Evolutionary conservation across 2,888 invertebrate genomes (phyloP).

Genomic region (Anthoptus insignis): DNA sequence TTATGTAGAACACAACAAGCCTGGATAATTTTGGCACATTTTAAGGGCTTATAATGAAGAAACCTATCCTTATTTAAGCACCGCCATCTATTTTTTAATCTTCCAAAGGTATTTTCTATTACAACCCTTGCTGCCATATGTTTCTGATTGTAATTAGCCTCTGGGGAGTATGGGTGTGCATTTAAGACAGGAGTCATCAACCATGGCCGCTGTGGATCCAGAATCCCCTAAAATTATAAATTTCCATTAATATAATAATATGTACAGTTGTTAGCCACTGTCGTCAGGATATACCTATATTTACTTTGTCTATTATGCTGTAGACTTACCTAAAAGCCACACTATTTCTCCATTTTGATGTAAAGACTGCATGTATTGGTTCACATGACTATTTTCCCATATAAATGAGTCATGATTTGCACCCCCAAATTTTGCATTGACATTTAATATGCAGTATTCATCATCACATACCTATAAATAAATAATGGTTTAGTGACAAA

Average conservation of each 20-base stretch:
- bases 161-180: not conserved
- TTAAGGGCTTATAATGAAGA: conserved; percentile 50
- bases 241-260: no score
- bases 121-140: conserved; percentile 25
- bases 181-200: not conserved
- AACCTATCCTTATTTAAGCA: conserved; percentile 47
- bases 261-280: no score
- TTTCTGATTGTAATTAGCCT: conserved; percentile 4
- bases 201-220: not conserved
- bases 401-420: not conserved
- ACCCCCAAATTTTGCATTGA: not conserved
- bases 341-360: not conserved
- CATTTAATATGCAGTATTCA: not conserved
- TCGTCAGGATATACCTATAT: not conserved
- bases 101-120: conserved; percentile 43
- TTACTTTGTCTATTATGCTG: not conserved
- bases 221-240: not conserved
- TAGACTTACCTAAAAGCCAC: not conserved
- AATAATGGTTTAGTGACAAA: no score
- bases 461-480: not conserved
- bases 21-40: conserved; percentile 49
- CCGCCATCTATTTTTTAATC: conserved; percentile 47
- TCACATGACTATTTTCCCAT: not conserved
- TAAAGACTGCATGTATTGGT: not conserved
- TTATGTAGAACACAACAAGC: conserved; percentile 52